These are phyloP conservation scores for Schizotus pectinicornis DNA, from an alignment of 2,888 invertebrate genomes.

Conservation along the genomic window DNA sequence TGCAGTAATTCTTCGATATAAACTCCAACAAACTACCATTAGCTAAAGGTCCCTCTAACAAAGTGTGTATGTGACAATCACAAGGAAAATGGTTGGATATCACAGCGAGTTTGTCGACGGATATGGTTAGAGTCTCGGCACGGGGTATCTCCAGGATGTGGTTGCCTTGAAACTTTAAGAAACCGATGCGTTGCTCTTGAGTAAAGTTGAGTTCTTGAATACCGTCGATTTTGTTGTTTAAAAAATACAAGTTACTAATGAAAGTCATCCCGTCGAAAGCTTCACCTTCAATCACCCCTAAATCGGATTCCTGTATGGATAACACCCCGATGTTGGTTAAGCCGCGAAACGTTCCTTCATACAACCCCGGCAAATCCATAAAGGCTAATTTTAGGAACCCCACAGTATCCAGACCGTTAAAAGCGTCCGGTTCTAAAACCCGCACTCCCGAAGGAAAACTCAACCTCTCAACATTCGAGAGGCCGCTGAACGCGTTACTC, in stretches of 20 bases:
- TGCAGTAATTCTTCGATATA: slow-evolving; percentile 80
- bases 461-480: slow-evolving; percentile 82
- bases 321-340: slow-evolving; percentile 76
- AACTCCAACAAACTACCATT: slow-evolving; percentile 72
- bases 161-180: slow-evolving; percentile 79
- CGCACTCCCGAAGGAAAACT: slow-evolving; percentile 83
- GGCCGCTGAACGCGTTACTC: slow-evolving; percentile 82
- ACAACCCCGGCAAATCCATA: slow-evolving; percentile 73
- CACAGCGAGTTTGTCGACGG: slow-evolving; percentile 75
- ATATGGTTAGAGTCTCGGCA: slow-evolving; percentile 70
- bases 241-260: slow-evolving; percentile 75
- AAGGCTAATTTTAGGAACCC: slow-evolving; percentile 80
- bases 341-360: slow-evolving; percentile 71
- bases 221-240: slow-evolving; percentile 85
- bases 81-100: slow-evolving; percentile 85
- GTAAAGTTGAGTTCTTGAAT: slow-evolving; percentile 77
- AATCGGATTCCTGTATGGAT: slow-evolving; percentile 81
- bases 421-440: slow-evolving; percentile 78
- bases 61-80: slow-evolving; percentile 81
- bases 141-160: slow-evolving; percentile 81
- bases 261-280: slow-evolving; percentile 79
- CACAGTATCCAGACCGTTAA: slow-evolving; percentile 82
- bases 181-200: slow-evolving; percentile 73
- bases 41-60: slow-evolving; percentile 77
- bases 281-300: slow-evolving; percentile 75